A percentile compares a stretch with the other conserved stretches of the same genome.
phyloP scores from a whole-genome alignment of 2,113 vertebrate genomes.

The Centropus bengalensis region DNA sequence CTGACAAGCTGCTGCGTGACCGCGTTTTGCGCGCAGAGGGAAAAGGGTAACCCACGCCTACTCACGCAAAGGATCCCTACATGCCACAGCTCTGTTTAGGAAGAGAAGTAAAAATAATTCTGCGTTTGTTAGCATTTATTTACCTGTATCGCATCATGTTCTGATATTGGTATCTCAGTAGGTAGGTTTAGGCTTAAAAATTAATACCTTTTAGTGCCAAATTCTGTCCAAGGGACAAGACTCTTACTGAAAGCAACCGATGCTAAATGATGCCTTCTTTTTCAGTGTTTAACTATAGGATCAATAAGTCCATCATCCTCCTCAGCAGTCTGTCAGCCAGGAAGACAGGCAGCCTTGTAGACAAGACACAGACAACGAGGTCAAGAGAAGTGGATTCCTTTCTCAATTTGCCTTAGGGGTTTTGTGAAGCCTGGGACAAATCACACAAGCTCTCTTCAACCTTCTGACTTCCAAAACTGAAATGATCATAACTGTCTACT shows the following conservation, averaged over 20 bases:
- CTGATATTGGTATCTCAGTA: not conserved
- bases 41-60: not conserved
- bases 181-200: not conserved
- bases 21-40: not conserved
- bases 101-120: not conserved
- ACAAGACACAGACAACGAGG: constrained; percentile 18
- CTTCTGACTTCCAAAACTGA: constrained; percentile 20
- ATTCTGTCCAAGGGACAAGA: not conserved
- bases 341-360: constrained; percentile 33
- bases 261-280: not conserved
- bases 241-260: not conserved
- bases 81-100: not conserved
- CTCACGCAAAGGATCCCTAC: not conserved
- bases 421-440: constrained; percentile 53
- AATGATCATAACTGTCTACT: not conserved
- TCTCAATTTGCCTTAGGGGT: constrained; percentile 41
- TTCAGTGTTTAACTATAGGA: not conserved
- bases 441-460: constrained; percentile 34
- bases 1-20: not conserved
- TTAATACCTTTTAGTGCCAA: not conserved
- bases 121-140: not conserved
- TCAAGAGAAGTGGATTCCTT: constrained; percentile 43
- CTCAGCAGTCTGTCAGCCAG: constrained; percentile 8
- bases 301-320: not conserved
- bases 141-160: not conserved